A percentile compares a stretch with the other conserved stretches of the same genome.
These are phyloP conservation scores for Ectemnius cavifrons DNA, from an alignment of 2,888 invertebrate genomes.

Conservation along the genomic window DNA sequence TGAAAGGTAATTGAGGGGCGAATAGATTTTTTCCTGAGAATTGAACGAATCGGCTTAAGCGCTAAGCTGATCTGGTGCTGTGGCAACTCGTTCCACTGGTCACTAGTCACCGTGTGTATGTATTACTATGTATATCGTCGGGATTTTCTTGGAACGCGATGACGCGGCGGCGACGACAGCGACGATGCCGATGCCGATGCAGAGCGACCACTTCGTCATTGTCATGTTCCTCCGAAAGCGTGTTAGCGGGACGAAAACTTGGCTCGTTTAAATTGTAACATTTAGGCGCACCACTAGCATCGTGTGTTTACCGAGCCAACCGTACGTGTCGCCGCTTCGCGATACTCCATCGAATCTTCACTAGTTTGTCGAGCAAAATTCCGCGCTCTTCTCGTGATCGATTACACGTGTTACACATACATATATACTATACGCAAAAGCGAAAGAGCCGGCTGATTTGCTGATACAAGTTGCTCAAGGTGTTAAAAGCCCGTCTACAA, in stretches of 20 bases:
- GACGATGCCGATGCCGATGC: too few species aligned
- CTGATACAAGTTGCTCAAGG: too few species aligned
- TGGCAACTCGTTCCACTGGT: conserved; percentile 22
- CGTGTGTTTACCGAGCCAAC: background rate
- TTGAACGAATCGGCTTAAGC: too few species aligned
- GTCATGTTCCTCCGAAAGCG: conserved; percentile 6
- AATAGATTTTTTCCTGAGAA: too few species aligned
- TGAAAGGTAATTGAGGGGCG: too few species aligned
- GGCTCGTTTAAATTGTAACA: conserved; percentile 5
- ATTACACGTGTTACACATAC: too few species aligned
- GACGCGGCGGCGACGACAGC: background rate
- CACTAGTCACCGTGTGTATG: background rate
- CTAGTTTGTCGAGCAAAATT: conserved; percentile 1
- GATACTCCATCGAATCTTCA: background rate
- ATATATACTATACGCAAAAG: too few species aligned
- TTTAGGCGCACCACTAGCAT: background rate
- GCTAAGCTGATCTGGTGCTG: background rate
- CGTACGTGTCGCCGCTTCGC: background rate
- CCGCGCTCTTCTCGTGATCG: background rate
- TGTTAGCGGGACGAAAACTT: background rate
- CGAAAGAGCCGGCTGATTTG: too few species aligned
- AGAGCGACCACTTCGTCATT: conserved; percentile 14
- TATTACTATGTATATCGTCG: background rate
- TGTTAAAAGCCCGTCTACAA: too few species aligned
- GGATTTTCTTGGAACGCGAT: conserved; percentile 5